phyloP scores from a whole-genome alignment of 2,113 vertebrate genomes.

The Chlamydotis undulata region DNA sequence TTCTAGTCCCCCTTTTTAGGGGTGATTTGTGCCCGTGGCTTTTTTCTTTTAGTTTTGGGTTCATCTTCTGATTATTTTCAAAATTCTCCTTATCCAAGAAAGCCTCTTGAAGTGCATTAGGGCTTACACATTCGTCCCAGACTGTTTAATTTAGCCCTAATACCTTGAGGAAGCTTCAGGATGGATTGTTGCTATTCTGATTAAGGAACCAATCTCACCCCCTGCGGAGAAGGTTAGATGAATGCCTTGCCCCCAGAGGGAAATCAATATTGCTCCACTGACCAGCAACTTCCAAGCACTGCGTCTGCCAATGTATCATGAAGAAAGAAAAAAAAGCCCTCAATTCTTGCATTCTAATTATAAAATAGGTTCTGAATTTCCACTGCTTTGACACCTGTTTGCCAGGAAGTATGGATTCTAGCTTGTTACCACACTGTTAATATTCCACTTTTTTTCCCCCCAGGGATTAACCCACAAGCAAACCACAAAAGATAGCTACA shows the following conservation, averaged over 20 bases:
- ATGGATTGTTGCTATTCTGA: constrained; percentile 21
- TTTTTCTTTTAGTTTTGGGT: constrained; percentile 9
- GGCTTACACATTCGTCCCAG: constrained; percentile 29
- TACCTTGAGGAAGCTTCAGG: constrained; percentile 55
- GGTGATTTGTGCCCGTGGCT: constrained; percentile 2
- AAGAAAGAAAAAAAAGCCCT: neutral
- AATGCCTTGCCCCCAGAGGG: constrained; percentile 14
- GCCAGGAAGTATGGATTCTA: neutral
- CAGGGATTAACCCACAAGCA: neutral
- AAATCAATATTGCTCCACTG: constrained; percentile 2
- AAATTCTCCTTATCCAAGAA: constrained; percentile 7
- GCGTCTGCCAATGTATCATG: fast-evolving
- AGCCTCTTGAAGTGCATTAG: constrained; percentile 48
- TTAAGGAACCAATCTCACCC: constrained; percentile 24
- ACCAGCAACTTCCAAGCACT: neutral
- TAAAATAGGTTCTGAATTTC: neutral
- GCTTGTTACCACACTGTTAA: neutral
- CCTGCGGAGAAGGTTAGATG: neutral
- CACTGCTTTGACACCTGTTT: neutral
- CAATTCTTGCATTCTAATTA: neutral
- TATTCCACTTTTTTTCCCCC: neutral
- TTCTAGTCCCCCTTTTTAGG: neutral
- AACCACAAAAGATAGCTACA: neutral
- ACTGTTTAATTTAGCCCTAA: constrained; percentile 62
- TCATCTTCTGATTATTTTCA: constrained; percentile 12